Conservation (phyloP, 2,797 vertebrate genomes). For the Poecilia wingei region DNA sequence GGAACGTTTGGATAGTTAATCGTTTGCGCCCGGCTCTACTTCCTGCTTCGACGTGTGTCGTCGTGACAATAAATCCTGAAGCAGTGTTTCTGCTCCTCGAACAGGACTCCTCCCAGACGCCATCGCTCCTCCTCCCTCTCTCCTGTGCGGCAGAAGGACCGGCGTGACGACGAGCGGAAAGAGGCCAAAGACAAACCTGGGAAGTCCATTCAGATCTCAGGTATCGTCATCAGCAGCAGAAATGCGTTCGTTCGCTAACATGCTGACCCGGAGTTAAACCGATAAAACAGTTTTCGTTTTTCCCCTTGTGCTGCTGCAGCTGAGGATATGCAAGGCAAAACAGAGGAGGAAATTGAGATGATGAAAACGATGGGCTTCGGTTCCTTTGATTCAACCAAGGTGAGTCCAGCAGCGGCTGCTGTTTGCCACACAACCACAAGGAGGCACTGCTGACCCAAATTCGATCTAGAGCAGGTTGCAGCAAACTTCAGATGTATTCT, state of each 20-base stretch:
- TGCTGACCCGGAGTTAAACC: neutral
- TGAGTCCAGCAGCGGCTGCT: constrained; percentile 62
- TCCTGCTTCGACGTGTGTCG: neutral
- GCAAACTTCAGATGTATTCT: too few species aligned
- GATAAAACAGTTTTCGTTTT: neutral
- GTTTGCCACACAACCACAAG: constrained; percentile 63
- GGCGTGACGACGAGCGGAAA: constrained; percentile 90
- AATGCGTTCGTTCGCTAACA: neutral
- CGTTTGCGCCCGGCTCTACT: neutral
- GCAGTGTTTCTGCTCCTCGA: constrained; percentile 16
- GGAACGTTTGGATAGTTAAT: neutral
- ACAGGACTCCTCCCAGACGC: constrained; percentile 87
- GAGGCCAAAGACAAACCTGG: constrained; percentile 82
- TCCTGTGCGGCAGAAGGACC: constrained; percentile 86
- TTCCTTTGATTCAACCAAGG: constrained; percentile 90
- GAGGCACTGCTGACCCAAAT: constrained; percentile 49
- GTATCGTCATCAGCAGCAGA: constrained; percentile 61
- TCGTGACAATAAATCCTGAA: neutral
- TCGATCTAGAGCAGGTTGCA: neutral
- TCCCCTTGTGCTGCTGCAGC: constrained; percentile 68
- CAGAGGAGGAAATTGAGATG: constrained; percentile 98
- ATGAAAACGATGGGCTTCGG: constrained; percentile 96
- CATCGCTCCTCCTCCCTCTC: constrained; percentile 89
- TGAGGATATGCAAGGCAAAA: constrained; percentile 95
- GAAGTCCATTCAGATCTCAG: constrained; percentile 92